Conservation (phyloP, 2,797 vertebrate genomes). For the Orientallactaga sibirica region DNA sequence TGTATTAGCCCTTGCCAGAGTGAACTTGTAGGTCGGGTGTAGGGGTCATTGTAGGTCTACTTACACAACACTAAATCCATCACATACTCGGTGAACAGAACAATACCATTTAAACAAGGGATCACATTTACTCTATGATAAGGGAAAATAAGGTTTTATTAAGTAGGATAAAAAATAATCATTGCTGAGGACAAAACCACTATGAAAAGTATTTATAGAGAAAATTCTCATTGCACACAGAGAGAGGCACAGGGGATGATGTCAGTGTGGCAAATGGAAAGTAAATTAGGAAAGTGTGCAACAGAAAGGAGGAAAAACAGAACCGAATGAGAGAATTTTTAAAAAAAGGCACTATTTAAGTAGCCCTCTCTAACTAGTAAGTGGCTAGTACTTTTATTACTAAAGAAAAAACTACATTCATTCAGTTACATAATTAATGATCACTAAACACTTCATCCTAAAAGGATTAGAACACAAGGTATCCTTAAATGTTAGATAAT, state of each 20-base stretch:
- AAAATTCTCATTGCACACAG: not conserved
- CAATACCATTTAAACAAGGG: not conserved
- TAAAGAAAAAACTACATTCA: not conserved
- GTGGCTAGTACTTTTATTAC: not conserved
- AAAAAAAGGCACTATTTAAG: not conserved
- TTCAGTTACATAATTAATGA: not conserved
- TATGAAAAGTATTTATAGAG: not conserved
- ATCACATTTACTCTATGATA: not conserved
- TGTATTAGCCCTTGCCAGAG: not conserved
- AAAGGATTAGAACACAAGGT: not conserved
- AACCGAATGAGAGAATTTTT: not conserved
- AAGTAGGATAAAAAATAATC: not conserved
- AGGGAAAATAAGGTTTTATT: not conserved
- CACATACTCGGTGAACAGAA: not conserved
- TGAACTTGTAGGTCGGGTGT: not conserved
- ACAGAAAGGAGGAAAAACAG: not conserved
- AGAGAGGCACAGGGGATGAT: not conserved
- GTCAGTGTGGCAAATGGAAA: not conserved
- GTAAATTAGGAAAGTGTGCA: not conserved
- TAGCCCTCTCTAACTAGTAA: not conserved
- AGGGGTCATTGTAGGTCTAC: not conserved
- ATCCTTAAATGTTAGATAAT: not conserved
- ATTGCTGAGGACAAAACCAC: not conserved
- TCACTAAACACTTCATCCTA: not conserved
- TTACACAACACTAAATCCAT: not conserved